These are phyloP conservation scores for Exephanes ischioxanthus DNA, from an alignment of 2,888 invertebrate species.

Conservation along the genomic window DNA sequence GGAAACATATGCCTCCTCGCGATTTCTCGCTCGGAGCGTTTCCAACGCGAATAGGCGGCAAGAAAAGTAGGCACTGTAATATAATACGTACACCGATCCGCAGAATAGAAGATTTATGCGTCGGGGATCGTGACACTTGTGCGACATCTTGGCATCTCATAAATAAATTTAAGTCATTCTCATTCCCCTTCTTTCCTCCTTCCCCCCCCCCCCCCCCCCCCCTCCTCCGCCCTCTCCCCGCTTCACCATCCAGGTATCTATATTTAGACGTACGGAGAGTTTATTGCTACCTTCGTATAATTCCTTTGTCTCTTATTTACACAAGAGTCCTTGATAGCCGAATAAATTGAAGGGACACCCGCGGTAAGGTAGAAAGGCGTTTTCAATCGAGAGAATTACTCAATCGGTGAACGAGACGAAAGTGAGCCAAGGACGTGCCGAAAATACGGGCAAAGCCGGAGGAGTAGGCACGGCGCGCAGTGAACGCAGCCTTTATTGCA, in stretches of 20 bases:
- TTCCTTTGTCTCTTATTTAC: not conserved
- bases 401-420: conserved; percentile 77
- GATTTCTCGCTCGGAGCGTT: conserved; percentile 33
- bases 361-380: not conserved
- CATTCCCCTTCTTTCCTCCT: conserved; percentile 40
- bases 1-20: conserved; percentile 35
- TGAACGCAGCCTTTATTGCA: no score
- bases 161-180: conserved; percentile 35
- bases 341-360: conserved; percentile 8
- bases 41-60: not conserved
- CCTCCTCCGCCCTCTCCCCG: no score
- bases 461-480: no score
- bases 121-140: conserved; percentile 13
- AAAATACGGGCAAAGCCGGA: conserved; percentile 67
- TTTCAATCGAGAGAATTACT: conserved; percentile 71
- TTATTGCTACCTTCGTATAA: not conserved
- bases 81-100: conserved; percentile 24
- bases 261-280: not conserved
- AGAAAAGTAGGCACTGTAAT: conserved; percentile 9
- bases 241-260: not conserved
- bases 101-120: conserved; percentile 8
- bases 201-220: no score
- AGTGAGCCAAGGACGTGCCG: conserved; percentile 76
- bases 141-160: conserved; percentile 7
- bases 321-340: not conserved